phyloP scores from a whole-genome alignment of 2,888 invertebrate species.

The Zelleria hepariella region DNA sequence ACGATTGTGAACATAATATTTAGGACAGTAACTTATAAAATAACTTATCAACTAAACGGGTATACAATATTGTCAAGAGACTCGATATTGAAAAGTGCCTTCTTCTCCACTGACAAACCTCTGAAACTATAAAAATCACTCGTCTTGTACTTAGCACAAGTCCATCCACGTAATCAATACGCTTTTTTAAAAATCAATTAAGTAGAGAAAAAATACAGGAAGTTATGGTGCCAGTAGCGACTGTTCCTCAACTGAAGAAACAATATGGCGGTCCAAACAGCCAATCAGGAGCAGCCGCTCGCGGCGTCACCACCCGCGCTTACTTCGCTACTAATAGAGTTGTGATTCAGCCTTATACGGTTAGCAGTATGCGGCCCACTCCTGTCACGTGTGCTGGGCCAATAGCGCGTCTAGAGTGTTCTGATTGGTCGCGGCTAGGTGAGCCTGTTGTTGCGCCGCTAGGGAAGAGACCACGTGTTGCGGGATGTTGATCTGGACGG shows the following conservation, averaged over 20 bases:
- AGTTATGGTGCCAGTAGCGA: neutral
- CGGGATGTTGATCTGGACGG: constrained; percentile 78
- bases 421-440: constrained; percentile 20
- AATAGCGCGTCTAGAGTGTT: constrained; percentile 49
- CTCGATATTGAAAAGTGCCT: neutral
- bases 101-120: neutral
- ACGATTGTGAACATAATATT: neutral
- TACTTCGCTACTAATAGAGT: neutral
- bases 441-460: constrained; percentile 21
- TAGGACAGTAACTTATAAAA: neutral
- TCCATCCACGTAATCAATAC: too few relatives aligned
- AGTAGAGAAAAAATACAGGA: neutral
- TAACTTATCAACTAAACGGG: neutral
- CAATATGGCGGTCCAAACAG: neutral
- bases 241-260: neutral
- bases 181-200: too few relatives aligned
- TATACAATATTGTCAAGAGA: neutral
- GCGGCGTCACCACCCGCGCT: neutral
- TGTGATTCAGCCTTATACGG: neutral
- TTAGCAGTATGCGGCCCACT: neutral
- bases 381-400: constrained; percentile 51
- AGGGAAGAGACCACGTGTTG: constrained; percentile 63
- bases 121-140: neutral
- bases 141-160: neutral
- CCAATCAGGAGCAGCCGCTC: neutral